A percentile compares a stretch with the other conserved stretches of the same genome.
These are phyloP conservation scores for Drosophila nannoptera DNA, from an alignment of 1,140 invertebrate species.

Conservation along the genomic window DNA sequence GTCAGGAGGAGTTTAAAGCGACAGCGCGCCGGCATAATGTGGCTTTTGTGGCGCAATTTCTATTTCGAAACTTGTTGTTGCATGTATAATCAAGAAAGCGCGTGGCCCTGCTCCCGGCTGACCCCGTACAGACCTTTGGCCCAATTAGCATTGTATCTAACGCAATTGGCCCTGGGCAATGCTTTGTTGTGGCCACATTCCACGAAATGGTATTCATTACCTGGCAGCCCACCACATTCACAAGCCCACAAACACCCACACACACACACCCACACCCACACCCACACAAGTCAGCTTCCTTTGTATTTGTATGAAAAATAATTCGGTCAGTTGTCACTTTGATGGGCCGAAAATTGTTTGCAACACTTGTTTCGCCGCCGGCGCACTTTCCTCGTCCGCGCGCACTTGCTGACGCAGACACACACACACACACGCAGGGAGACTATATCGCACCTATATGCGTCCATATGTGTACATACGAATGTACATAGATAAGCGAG, in stretches of 20 bases:
- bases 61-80: constrained; percentile 55
- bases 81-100: constrained; percentile 54
- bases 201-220: constrained; percentile 41
- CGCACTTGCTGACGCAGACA: too few species aligned
- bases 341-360: constrained; percentile 50
- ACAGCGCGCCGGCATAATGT: constrained; percentile 70
- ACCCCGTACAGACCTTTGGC: constrained; percentile 29
- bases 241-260: constrained; percentile 1
- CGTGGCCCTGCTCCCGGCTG: background rate
- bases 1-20: constrained; percentile 38
- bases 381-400: constrained; percentile 34
- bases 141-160: constrained; percentile 70
- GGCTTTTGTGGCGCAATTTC: constrained; percentile 70
- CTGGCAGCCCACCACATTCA: constrained; percentile 38
- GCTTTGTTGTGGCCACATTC: constrained; percentile 62
- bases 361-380: constrained; percentile 61
- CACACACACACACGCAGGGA: background rate
- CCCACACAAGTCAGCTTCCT: background rate
- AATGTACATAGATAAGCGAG: constrained; percentile 22
- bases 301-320: constrained; percentile 40
- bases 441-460: background rate
- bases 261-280: constrained; percentile 3
- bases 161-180: constrained; percentile 63
- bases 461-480: constrained; percentile 2
- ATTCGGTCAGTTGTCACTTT: constrained; percentile 70